Evolutionary conservation across 2,113 vertebrate genomes (phyloP).

Genomic region (Setophaga coronata): DNA sequence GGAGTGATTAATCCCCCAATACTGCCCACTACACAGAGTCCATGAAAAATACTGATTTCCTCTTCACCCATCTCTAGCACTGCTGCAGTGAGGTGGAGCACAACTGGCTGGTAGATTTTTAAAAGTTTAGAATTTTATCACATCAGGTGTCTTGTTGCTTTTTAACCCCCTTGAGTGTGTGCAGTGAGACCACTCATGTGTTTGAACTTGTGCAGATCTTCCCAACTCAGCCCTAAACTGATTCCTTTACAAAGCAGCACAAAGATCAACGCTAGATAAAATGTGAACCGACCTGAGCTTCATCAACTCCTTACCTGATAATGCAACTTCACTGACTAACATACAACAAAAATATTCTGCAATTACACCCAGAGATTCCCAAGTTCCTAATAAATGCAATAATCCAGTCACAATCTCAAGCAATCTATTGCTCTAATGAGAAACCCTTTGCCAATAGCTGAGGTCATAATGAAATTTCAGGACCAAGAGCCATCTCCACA

Average conservation of each 20-base stretch:
- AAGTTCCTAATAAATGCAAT: not conserved
- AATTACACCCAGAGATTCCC: not conserved
- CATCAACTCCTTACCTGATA: not conserved
- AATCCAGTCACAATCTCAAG: not conserved
- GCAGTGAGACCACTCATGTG: fast-evolving
- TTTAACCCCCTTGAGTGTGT: not conserved
- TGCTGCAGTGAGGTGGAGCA: not conserved
- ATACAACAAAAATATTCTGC: not conserved
- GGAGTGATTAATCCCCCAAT: too few relatives aligned
- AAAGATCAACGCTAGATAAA: not conserved
- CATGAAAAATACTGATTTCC: not conserved
- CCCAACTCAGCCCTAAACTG: not conserved
- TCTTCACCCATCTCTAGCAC: not conserved
- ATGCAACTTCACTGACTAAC: not conserved
- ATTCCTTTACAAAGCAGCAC: not conserved
- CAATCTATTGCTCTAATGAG: not conserved
- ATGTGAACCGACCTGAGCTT: not conserved
- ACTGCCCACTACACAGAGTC: not conserved
- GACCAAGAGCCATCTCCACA: not conserved
- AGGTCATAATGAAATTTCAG: not conserved
- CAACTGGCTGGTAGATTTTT: not conserved
- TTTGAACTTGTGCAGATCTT: fast-evolving
- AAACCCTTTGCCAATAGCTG: fast-evolving
- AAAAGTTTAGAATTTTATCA: not conserved
- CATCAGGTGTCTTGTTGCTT: not conserved